Conservation (phyloP, 2,113 vertebrate species). For the Noturus placidus region DNA sequence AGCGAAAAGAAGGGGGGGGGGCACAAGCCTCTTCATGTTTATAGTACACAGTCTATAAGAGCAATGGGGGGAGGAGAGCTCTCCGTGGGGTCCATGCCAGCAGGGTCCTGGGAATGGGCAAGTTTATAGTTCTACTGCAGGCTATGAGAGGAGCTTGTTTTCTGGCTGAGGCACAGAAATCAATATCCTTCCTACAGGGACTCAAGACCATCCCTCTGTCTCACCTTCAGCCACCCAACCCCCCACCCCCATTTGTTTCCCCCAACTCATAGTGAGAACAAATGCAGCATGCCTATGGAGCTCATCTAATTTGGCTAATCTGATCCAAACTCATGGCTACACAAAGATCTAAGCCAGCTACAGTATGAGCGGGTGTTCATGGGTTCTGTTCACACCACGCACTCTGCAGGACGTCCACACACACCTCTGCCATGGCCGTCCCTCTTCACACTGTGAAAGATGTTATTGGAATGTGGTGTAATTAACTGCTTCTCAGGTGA, state of each 20-base stretch:
- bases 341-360: background rate
- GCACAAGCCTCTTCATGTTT: constrained; percentile 34
- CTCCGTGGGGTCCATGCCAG: constrained; percentile 1
- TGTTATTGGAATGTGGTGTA: constrained; percentile 24
- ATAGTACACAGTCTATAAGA: constrained; percentile 27
- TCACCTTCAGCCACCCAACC: background rate
- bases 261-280: background rate
- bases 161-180: background rate
- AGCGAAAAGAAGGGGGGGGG: background rate
- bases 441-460: constrained; percentile 33
- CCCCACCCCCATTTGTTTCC: background rate
- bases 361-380: background rate
- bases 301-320: constrained; percentile 16
- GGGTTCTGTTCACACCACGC: background rate
- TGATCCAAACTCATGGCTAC: constrained; percentile 6
- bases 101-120: constrained; percentile 31
- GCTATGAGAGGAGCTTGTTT: background rate
- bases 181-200: background rate
- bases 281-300: background rate
- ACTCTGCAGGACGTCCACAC: constrained; percentile 11
- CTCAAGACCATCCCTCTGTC: background rate
- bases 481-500: constrained; percentile 10
- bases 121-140: constrained; percentile 20
- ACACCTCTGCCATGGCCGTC: background rate
- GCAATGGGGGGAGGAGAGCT: background rate